Percentiles rank a stretch among this genome's conserved stretches.
Conservation (phyloP, 2,113 vertebrate species). For the Scolopax mira region DNA sequence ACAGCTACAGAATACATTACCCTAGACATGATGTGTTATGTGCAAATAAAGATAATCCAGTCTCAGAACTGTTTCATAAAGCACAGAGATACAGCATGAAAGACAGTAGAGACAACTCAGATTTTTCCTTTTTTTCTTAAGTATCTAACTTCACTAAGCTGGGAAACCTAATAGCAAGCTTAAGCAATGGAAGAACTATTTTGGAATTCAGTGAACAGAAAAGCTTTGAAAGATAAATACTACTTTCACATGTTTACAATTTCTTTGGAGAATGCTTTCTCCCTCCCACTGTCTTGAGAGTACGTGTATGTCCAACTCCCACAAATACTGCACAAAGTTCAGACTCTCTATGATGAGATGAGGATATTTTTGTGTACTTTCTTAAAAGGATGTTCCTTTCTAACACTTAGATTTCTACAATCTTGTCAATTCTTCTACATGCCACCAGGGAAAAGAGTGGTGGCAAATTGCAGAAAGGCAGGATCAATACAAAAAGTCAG, state of each 20-base stretch:
- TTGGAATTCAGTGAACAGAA: neutral
- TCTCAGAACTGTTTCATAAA: neutral
- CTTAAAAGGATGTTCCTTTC: neutral
- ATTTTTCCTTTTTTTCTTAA: neutral
- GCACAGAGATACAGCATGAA: neutral
- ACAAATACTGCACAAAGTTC: neutral
- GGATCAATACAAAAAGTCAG: neutral
- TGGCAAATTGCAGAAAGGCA: neutral
- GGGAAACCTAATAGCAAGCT: neutral
- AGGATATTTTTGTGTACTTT: neutral
- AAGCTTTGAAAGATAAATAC: neutral
- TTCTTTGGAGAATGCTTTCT: neutral
- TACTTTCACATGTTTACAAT: neutral
- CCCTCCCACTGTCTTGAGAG: neutral
- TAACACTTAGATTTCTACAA: neutral
- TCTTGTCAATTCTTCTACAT: neutral
- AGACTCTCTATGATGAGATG: neutral
- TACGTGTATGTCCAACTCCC: neutral
- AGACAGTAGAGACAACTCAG: neutral
- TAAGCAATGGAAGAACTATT: neutral
- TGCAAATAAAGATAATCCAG: neutral
- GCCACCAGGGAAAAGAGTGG: neutral
- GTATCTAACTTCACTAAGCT: neutral
- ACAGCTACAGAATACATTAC: neutral
- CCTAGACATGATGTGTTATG: accelerated